Evolutionary conservation across 2,113 vertebrate species (phyloP), one percentile per base, ranked within the genome.

Genomic region (Lanius collurio): DNA sequence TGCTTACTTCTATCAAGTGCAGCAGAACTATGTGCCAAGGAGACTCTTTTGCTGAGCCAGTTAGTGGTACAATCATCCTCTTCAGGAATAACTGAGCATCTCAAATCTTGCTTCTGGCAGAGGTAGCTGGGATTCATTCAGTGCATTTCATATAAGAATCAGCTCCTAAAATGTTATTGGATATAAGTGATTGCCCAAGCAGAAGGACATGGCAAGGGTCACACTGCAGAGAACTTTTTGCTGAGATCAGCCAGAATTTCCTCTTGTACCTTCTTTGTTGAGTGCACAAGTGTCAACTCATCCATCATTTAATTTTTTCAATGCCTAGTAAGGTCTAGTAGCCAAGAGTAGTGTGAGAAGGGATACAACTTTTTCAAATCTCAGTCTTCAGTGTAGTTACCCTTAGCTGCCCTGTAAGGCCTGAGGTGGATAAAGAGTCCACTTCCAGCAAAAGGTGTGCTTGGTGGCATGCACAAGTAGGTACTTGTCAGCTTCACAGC

Each of bases 121-220:
- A 92, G 39, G 14, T 22, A 64, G 59, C 1, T 70, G 63, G 55
- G 68, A 74, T 86, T 93, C 35, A 28, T 91, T 90, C 64, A 86
- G 31, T 60, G n/a, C 20, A 52, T 89, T 94, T 84, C 15, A 56
- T 75, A 57, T 13, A 84, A 94, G 89, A 79, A 83, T 90, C 68
- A 70, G 21, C 33, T 90, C 56, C 87, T 88, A 67, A 94, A 86
- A 55, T 86, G 50, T 87, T 86, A 63, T 67, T 92, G 39, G 85
- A 57, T 60, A 77, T 88, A 94, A 96, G 50, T 86, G 71, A 64
- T 86, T 92, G 79, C 59, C 71, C 85, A 96, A 95, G 85, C 67
- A 91, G 92, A 85, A 97, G 63, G 35, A 85, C 28, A 31, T 33
- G 47, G 42, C 3, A 9, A 92, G 41, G 44, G 47, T 90, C 68